Percentiles rank a stretch among this genome's conserved stretches.
Evolutionary conservation across 1,140 invertebrate genomes (phyloP).

Genomic region (Sycobia sp.): DNA sequence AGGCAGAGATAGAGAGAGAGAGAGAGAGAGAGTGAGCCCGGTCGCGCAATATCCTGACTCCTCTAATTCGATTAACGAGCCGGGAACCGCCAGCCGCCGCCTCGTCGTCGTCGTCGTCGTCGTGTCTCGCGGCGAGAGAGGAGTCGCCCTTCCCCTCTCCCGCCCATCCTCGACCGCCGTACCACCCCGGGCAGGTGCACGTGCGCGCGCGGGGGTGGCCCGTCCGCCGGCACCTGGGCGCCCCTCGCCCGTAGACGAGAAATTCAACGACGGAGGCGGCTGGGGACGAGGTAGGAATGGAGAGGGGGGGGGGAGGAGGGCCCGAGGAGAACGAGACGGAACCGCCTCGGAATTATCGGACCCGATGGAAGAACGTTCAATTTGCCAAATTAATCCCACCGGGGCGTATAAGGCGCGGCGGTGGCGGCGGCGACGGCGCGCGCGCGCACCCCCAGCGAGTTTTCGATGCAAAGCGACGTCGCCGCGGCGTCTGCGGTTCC

Average conservation of each 20-base stretch:
- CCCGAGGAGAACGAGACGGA: conserved; percentile 10
- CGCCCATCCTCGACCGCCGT: background rate
- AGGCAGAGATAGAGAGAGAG: too few species aligned
- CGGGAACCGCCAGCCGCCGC: conserved; percentile 49
- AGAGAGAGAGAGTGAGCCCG: too few species aligned
- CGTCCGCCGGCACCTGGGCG: background rate
- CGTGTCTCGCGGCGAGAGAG: conserved; percentile 23
- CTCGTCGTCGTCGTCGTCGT: conserved; percentile 43
- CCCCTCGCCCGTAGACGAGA: background rate
- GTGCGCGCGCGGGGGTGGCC: background rate
- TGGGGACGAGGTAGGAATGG: background rate
- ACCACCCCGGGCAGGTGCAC: too few species aligned
- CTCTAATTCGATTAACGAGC: conserved; percentile 60
- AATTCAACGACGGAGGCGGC: background rate
- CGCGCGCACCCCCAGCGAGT: conserved; percentile 45
- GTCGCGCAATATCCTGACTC: conserved; percentile 63
- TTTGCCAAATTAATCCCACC: conserved; percentile 59
- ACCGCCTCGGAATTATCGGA: conserved; percentile 54
- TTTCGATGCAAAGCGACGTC: conserved; percentile 47
- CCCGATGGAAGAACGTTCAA: conserved; percentile 61
- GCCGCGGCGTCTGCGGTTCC: conserved; percentile 40
- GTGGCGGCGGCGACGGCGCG: too few species aligned
- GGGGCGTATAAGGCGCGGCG: too few species aligned
- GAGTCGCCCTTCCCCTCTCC: conserved; percentile 42
- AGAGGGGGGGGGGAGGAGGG: too few species aligned